Evolutionary conservation across 2,888 invertebrate genomes (phyloP).

Genomic region (Lepidonotus clava): DNA sequence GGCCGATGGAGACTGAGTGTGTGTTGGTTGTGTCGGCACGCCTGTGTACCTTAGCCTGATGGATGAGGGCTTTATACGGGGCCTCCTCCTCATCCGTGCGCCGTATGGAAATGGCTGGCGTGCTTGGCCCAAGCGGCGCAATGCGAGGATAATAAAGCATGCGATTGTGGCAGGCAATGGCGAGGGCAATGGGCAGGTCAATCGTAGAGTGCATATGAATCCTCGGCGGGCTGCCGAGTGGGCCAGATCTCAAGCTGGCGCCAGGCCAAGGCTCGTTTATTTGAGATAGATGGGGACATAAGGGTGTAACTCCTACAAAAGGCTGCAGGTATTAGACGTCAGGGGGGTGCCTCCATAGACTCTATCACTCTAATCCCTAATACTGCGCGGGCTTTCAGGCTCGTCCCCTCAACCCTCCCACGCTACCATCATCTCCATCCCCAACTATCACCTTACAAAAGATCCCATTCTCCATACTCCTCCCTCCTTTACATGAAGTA

Average conservation of each 20-base stretch:
- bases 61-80: slow-evolving; percentile 40
- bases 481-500: too few relatives aligned
- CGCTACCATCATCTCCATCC: neutral
- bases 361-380: neutral
- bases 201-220: slow-evolving; percentile 47
- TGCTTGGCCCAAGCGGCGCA: slow-evolving; percentile 20
- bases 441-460: too few relatives aligned
- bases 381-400: too few relatives aligned
- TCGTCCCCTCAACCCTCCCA: neutral
- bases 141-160: slow-evolving; percentile 48
- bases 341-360: neutral
- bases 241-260: neutral
- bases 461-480: too few relatives aligned
- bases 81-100: slow-evolving; percentile 37
- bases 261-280: slow-evolving; percentile 2
- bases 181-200: slow-evolving; percentile 38
- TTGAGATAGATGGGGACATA: slow-evolving; percentile 42
- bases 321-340: slow-evolving; percentile 26
- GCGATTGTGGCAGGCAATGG: slow-evolving; percentile 47
- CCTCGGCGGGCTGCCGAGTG: neutral
- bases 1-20: slow-evolving; percentile 20
- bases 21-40: slow-evolving; percentile 44
- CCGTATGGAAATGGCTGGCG: slow-evolving; percentile 48
- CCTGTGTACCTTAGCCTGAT: slow-evolving; percentile 48
- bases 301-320: slow-evolving; percentile 37